phyloP scores from a whole-genome alignment of 2,113 vertebrate genomes.

The Cervus canadensis region DNA sequence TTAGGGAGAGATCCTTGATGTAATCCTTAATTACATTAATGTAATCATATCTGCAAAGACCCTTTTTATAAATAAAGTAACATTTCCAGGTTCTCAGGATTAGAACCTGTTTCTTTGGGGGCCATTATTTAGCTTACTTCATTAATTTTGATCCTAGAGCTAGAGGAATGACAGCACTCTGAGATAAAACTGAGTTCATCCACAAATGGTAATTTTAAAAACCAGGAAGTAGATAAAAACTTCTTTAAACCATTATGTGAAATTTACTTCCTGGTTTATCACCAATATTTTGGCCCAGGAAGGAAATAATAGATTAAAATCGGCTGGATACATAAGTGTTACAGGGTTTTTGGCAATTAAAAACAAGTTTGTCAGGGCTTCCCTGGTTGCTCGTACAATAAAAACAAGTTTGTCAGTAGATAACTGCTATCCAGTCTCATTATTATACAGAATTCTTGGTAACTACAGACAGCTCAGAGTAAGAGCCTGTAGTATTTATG shows the following conservation, averaged over 20 bases:
- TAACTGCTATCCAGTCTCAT: not conserved
- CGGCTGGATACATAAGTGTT: not conserved
- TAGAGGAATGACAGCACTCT: not conserved
- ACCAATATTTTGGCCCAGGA: not conserved
- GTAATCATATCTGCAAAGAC: not conserved
- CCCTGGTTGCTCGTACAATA: not conserved
- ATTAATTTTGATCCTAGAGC: not conserved
- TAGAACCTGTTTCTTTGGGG: not conserved
- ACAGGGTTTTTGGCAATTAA: not conserved
- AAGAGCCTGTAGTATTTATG: not conserved
- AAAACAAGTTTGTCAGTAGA: not conserved
- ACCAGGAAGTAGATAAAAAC: not conserved
- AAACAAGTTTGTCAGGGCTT: not conserved
- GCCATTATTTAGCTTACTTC: not conserved
- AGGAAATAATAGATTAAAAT: conserved; percentile 36
- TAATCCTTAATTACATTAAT: no score
- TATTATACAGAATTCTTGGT: not conserved
- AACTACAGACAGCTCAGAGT: not conserved
- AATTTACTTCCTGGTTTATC: not conserved
- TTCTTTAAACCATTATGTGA: not conserved
- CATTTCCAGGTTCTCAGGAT: not conserved
- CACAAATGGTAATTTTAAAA: not conserved
- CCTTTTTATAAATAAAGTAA: not conserved
- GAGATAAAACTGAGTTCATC: not conserved
- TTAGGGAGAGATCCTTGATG: not conserved